Evolutionary conservation across 2,113 vertebrate genomes (phyloP).

Genomic region (Barbus barbus): DNA sequence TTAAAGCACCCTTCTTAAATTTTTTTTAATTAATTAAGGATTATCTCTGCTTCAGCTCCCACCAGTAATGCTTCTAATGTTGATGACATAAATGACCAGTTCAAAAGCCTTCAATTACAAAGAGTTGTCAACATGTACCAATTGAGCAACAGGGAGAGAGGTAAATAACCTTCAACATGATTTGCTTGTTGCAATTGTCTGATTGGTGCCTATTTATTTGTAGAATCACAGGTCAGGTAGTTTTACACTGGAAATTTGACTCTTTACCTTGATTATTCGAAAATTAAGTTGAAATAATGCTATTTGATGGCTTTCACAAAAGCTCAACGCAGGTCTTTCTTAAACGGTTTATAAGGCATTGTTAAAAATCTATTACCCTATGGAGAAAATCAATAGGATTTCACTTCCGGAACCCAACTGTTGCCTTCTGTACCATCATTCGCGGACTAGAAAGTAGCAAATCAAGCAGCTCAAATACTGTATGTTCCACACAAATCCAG

Average conservation of each 20-base stretch:
- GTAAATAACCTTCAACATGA: conserved; percentile 27
- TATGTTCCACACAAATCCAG: not conserved
- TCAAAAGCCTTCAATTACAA: conserved; percentile 60
- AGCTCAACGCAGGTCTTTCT: too few relatives aligned
- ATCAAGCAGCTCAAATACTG: not conserved
- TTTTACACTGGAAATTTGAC: too few relatives aligned
- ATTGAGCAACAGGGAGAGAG: conserved; percentile 42
- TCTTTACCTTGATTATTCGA: too few relatives aligned
- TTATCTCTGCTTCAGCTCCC: conserved; percentile 33
- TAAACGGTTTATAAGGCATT: not conserved
- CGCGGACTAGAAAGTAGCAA: not conserved
- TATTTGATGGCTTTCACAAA: too few relatives aligned
- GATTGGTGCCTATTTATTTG: too few relatives aligned
- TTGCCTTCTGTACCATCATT: too few relatives aligned
- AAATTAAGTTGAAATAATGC: too few relatives aligned
- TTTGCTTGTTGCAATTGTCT: too few relatives aligned
- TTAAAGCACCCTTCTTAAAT: not conserved
- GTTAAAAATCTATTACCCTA: not conserved
- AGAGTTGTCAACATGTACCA: conserved; percentile 52
- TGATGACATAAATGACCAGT: conserved; percentile 52
- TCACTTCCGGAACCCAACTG: not conserved
- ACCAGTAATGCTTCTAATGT: conserved; percentile 31
- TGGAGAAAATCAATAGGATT: not conserved
- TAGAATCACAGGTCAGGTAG: too few relatives aligned
- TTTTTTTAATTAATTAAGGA: not conserved